A percentile compares a stretch with the other conserved stretches of the same genome.
phyloP scores from a whole-genome alignment of 1,140 invertebrate genomes.

The Lordiphosa stackelbergi region DNA sequence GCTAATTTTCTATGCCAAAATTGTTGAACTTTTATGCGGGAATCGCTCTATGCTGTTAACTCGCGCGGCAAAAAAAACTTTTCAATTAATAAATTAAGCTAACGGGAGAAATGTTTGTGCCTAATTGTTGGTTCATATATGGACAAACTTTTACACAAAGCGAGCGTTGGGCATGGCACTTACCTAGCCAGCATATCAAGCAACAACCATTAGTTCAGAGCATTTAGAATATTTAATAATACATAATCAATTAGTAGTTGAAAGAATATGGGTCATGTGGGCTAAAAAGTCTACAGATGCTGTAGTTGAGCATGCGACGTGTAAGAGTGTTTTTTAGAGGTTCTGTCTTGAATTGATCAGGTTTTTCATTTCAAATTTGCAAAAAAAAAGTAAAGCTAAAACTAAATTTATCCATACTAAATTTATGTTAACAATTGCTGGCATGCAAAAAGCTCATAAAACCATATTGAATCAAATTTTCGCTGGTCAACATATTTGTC shows the following conservation, averaged over 20 bases:
- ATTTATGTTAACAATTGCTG: too few species aligned
- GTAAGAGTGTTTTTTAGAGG: too few species aligned
- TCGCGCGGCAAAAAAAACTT: constrained; percentile 49
- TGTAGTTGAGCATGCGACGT: too few species aligned
- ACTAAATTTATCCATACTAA: too few species aligned
- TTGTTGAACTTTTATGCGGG: constrained; percentile 46
- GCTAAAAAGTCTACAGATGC: too few species aligned
- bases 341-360: too few species aligned
- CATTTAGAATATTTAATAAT: constrained; percentile 1
- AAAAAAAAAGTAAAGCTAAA: too few species aligned
- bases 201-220: constrained; percentile 16
- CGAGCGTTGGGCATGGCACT: constrained; percentile 26
- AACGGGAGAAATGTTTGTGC: constrained; percentile 23
- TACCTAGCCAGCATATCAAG: constrained; percentile 46
- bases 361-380: too few species aligned
- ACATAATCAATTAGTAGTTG: constrained; percentile 17
- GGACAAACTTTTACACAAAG: constrained; percentile 1
- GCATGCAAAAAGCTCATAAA: too few species aligned
- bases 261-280: neutral
- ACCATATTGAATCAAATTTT: too few species aligned
- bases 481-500: neutral
- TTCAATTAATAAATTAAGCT: constrained; percentile 65
- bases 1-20: constrained; percentile 52
- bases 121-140: constrained; percentile 41
- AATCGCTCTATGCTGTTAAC: constrained; percentile 17